Conservation (phyloP, 2,797 vertebrate species). For the Scyliorhinus canicula region DNA sequence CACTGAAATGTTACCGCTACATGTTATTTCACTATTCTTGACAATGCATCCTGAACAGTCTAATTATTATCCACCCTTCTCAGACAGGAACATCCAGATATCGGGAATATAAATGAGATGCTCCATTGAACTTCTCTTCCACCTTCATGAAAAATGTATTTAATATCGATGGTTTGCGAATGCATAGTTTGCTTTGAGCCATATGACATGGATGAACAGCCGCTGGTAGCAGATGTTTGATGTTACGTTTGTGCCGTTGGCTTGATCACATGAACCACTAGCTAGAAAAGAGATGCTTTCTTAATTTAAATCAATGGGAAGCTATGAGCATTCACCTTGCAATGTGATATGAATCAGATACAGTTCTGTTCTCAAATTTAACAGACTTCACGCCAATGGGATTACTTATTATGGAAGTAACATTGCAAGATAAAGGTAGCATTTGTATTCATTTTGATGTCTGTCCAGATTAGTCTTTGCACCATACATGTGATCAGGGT, state of each 20-base stretch:
- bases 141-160: background rate
- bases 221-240: background rate
- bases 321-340: background rate
- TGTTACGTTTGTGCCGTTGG: background rate
- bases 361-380: background rate
- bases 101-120: background rate
- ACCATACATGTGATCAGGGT: background rate
- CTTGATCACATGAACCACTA: background rate
- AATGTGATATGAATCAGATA: background rate
- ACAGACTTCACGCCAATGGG: background rate
- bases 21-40: background rate
- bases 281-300: background rate
- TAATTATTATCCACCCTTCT: background rate
- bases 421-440: background rate
- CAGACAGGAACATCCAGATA: background rate
- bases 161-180: background rate
- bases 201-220: background rate
- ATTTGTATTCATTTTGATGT: slow-evolving; percentile 23
- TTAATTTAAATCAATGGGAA: background rate
- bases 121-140: background rate
- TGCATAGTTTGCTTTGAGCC: background rate
- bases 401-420: background rate
- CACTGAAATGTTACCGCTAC: background rate
- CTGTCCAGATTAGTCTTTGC: background rate
- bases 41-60: background rate